Evolutionary conservation across 2,797 vertebrate genomes (phyloP), one percentile per base, ranked within the genome.

Genomic region (Rhinatrema bivittatum): DNA sequence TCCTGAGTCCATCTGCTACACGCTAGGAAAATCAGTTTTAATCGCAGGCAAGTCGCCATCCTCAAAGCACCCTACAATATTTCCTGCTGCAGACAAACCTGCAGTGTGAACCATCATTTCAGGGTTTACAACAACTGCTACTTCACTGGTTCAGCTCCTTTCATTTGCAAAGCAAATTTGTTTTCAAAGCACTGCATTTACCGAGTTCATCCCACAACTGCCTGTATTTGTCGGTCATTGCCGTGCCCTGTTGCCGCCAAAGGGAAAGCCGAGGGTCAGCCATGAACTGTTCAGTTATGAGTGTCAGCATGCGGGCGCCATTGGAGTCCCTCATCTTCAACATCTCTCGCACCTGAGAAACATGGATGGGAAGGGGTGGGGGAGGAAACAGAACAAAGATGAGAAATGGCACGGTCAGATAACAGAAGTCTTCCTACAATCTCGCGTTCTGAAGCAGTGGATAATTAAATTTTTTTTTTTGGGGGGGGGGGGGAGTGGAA

Each of bases 281-380:
- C 91, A 97, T 96, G 79, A 97, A 97, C 72, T 97, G 91, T 56
- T 95, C 94, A 5, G 94, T 97, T 84, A 97, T 97, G 76, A 97
- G 74, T 1, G 90, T 98, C 81, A 98, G 75, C 92, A 97, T 96
- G 29, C 94, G 87, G 17, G 94, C 93, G 9, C 93, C 94, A 26
- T 97, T 97, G 36, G 93, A 96, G 70, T 97, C 94, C 50, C 93
- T 87, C 94, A 97, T 97, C 69, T 94, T 95, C 71, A 97, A 76
- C 94, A 97, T 97, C 74, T 97, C 94, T 58, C 93, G 87, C 67
- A 97, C 93, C 93, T 97, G 75, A 41, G 49, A 48, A 29, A 24
- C 8, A 38, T n/a, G n/a, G n/a, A 65, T 64, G 0, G 2, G n/a
- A n/a, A n/a, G n/a, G n/a, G 53, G 19, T 29, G 32, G 53, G 50